Percentiles rank a stretch among this genome's conserved stretches.
These are phyloP conservation scores for Lingula anatina DNA, from an alignment of 2,888 invertebrate species.

Conservation along the genomic window DNA sequence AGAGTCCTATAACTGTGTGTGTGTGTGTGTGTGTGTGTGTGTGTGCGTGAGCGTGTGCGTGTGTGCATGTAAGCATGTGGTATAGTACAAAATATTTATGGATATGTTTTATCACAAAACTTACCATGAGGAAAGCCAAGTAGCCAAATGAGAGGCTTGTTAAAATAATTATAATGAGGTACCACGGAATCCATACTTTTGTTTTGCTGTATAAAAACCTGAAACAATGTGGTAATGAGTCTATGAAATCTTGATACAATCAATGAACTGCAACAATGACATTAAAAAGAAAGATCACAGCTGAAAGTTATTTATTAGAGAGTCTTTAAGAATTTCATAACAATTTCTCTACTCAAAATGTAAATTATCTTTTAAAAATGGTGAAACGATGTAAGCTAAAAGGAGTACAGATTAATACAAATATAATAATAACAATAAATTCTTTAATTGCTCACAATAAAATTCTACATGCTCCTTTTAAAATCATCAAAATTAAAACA, in stretches of 20 bases:
- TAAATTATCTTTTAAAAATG: no score
- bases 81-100: neutral
- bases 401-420: no score
- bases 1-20: neutral
- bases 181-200: constrained; percentile 23
- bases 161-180: constrained; percentile 21
- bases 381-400: no score
- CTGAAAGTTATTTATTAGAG: no score
- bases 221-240: constrained; percentile 10
- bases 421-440: no score
- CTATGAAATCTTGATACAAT: neutral
- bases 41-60: constrained; percentile 1
- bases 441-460: no score
- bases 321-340: no score
- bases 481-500: no score
- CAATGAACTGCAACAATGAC: no score
- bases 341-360: no score
- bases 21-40: constrained; percentile 2
- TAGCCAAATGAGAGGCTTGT: constrained; percentile 26
- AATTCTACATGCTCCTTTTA: no score
- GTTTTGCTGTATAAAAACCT: constrained; percentile 23
- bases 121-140: constrained; percentile 28
- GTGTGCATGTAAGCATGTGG: neutral
- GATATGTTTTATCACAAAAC: constrained; percentile 5
- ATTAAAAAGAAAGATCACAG: no score